Evolutionary conservation across 1,140 invertebrate genomes (phyloP).

Genomic region (Samia ricini): DNA sequence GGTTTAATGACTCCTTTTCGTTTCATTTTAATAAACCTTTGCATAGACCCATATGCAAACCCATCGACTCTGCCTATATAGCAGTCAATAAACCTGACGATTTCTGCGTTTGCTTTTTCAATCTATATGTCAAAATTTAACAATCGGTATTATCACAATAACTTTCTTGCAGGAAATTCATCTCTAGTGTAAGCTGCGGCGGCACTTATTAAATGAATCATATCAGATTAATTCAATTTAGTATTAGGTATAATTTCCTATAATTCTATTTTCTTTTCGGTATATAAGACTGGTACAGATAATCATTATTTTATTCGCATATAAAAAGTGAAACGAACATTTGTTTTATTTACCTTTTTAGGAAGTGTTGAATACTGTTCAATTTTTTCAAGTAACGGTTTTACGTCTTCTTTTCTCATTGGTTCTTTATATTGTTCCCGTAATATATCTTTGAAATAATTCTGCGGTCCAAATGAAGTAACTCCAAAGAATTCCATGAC

Average conservation of each 20-base stretch:
- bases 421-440: slow-evolving; percentile 52
- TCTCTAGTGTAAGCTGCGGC: too few relatives aligned
- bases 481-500: slow-evolving; percentile 64
- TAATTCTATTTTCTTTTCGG: too few relatives aligned
- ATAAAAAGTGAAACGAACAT: not conserved
- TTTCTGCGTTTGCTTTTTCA: slow-evolving; percentile 36
- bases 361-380: slow-evolving; percentile 38
- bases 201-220: too few relatives aligned
- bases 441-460: slow-evolving; percentile 57
- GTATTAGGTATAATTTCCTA: too few relatives aligned
- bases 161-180: too few relatives aligned
- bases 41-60: slow-evolving; percentile 58
- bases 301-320: not conserved
- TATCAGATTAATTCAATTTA: too few relatives aligned
- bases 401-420: slow-evolving; percentile 41
- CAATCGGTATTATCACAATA: not conserved
- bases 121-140: slow-evolving; percentile 26
- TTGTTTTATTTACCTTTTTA: slow-evolving; percentile 25
- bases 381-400: slow-evolving; percentile 44
- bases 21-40: slow-evolving; percentile 63
- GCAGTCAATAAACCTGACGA: slow-evolving; percentile 47
- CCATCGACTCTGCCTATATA: slow-evolving; percentile 65
- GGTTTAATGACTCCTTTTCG: slow-evolving; percentile 63
- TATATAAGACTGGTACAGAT: not conserved
- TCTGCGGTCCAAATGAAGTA: slow-evolving; percentile 58